Evolutionary conservation across 64 coral and sea anemone genomes (phyloP).

Genomic region (Catalaphyllia jardinei): DNA sequence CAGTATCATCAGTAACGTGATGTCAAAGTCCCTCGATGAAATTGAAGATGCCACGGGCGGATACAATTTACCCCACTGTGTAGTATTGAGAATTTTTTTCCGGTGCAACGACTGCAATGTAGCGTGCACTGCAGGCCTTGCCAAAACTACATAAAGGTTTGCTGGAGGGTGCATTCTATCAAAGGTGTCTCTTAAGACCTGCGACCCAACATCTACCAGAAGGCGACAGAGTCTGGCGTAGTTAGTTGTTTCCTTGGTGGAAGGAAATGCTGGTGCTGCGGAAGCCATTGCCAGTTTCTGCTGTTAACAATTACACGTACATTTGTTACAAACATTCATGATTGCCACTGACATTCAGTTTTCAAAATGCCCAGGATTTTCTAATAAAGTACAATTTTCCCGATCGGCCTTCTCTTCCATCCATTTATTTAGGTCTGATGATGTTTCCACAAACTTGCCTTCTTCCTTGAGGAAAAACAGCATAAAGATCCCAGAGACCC

Average conservation of each 20-base stretch:
- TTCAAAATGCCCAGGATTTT: no score
- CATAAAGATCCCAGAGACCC: no score
- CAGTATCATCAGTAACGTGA: slow-evolving; percentile 20
- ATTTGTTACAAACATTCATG: no score
- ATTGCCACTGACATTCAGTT: no score
- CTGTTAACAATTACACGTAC: no score
- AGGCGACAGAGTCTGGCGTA: slow-evolving; percentile 4
- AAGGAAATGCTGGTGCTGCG: slow-evolving; percentile 15
- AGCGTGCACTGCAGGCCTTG: neutral
- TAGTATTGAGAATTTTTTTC: neutral
- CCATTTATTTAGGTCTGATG: no score
- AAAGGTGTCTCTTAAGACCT: slow-evolving; percentile 2
- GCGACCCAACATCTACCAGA: slow-evolving; percentile 17
- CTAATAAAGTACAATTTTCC: no score
- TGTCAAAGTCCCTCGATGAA: slow-evolving; percentile 20
- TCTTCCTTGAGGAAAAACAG: no score
- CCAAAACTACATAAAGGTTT: neutral
- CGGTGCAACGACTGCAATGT: neutral
- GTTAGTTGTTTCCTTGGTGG: neutral
- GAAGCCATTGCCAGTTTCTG: neutral
- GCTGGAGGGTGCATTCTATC: slow-evolving; percentile 1
- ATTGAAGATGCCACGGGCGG: neutral
- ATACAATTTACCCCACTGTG: slow-evolving; percentile 11
- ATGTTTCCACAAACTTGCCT: no score
- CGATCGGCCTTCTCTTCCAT: no score